These are phyloP conservation scores for Microplitis mediator DNA, from an alignment of 1,140 invertebrate species.

Conservation along the genomic window DNA sequence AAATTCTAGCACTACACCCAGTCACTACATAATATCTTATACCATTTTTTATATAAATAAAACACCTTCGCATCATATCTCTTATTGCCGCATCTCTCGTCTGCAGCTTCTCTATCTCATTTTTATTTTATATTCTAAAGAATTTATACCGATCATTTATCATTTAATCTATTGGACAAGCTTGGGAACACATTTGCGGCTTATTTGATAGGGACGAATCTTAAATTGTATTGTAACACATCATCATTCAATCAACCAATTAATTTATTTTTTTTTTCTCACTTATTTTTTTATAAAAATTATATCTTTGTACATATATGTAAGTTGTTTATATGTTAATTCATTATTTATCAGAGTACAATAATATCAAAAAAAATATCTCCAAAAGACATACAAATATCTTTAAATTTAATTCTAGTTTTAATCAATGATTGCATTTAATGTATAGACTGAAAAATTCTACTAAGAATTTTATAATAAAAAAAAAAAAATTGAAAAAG, in stretches of 20 bases:
- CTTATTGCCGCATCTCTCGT: background rate
- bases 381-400: no score
- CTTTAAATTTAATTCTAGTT: no score
- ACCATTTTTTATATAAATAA: background rate
- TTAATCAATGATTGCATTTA: no score
- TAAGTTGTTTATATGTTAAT: background rate
- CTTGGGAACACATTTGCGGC: constrained; percentile 16
- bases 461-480: no score
- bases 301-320: background rate
- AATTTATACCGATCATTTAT: constrained; percentile 19
- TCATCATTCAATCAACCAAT: constrained; percentile 11
- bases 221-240: constrained; percentile 2
- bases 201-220: background rate
- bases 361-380: no score
- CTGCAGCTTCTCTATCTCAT: background rate
- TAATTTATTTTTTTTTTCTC: constrained; percentile 8
- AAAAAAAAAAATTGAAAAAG: no score
- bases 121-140: constrained; percentile 14
- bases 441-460: no score
- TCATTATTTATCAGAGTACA: background rate
- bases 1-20: background rate
- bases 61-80: background rate
- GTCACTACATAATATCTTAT: background rate
- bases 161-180: constrained; percentile 20
- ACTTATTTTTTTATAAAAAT: background rate